These are phyloP conservation scores for Perithous albicinctus DNA, from an alignment of 2,888 invertebrate species.

Conservation along the genomic window DNA sequence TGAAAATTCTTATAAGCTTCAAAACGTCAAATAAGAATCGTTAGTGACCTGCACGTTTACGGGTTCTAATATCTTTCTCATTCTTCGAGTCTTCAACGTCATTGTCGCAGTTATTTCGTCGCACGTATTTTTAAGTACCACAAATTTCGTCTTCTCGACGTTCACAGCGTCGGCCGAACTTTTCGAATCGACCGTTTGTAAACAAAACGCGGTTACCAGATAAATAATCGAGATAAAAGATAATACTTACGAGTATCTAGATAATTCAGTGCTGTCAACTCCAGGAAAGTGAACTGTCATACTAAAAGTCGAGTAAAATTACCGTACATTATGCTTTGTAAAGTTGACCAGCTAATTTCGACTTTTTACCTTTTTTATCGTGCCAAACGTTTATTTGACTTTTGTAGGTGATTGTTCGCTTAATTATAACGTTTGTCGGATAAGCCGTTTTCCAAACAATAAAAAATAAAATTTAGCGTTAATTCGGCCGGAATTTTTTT, in stretches of 20 bases:
- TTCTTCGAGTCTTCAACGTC: conserved; percentile 79
- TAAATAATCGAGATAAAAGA: conserved; percentile 37
- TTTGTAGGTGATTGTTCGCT: no score
- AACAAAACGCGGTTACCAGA: conserved; percentile 60
- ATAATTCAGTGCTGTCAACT: no score
- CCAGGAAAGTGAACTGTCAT: no score
- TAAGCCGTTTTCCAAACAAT: no score
- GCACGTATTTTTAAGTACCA: conserved; percentile 19
- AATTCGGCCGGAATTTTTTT: no score
- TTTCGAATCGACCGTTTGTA: conserved; percentile 65
- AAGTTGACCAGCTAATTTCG: no score
- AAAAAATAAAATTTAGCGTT: no score
- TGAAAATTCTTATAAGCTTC: not conserved
- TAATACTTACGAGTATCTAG: conserved; percentile 4
- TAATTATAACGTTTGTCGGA: no score
- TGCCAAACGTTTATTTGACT: no score
- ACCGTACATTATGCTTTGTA: no score
- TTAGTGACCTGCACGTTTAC: conserved; percentile 78
- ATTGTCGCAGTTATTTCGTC: conserved; percentile 67
- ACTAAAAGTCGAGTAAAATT: no score
- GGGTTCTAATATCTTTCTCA: conserved; percentile 76
- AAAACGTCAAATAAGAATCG: not conserved
- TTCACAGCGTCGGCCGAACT: conserved; percentile 23
- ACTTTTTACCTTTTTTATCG: no score
- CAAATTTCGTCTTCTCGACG: conserved; percentile 12